Evolutionary conservation across 2,888 invertebrate genomes (phyloP).

Genomic region (Anoplius nigerrimus): DNA sequence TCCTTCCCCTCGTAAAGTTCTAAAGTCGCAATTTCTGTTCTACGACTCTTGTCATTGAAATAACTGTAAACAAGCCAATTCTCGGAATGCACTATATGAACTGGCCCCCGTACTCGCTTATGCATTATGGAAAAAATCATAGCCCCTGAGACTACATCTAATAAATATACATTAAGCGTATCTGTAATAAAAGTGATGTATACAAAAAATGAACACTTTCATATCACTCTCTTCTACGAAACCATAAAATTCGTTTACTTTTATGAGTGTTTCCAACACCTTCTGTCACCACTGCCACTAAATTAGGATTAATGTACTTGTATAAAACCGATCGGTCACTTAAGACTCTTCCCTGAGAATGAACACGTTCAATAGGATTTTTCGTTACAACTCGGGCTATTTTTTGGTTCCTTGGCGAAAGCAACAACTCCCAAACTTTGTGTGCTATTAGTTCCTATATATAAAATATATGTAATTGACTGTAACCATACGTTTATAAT

Average conservation of each 20-base stretch:
- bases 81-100: conserved; percentile 95
- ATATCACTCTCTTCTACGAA: background rate
- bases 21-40: conserved; percentile 93
- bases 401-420: conserved; percentile 79
- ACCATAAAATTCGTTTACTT: conserved; percentile 77
- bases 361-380: conserved; percentile 85
- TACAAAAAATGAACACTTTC: background rate
- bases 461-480: conserved; percentile 14
- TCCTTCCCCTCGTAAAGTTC: conserved; percentile 97
- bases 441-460: conserved; percentile 79
- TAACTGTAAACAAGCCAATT: conserved; percentile 97
- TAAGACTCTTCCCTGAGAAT: conserved; percentile 96
- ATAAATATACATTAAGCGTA: conserved; percentile 87
- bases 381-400: conserved; percentile 81
- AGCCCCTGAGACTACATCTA: conserved; percentile 94
- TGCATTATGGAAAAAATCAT: conserved; percentile 91
- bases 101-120: conserved; percentile 88
- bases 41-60: conserved; percentile 93
- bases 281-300: conserved; percentile 90
- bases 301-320: conserved; percentile 98
- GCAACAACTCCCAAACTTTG: conserved; percentile 84
- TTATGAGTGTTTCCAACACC: conserved; percentile 86
- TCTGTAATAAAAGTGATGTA: conserved; percentile 75
- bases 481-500: background rate
- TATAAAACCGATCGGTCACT: conserved; percentile 97